Conservation (phyloP, 2,888 invertebrate species). For the Idaea straminata region DNA sequence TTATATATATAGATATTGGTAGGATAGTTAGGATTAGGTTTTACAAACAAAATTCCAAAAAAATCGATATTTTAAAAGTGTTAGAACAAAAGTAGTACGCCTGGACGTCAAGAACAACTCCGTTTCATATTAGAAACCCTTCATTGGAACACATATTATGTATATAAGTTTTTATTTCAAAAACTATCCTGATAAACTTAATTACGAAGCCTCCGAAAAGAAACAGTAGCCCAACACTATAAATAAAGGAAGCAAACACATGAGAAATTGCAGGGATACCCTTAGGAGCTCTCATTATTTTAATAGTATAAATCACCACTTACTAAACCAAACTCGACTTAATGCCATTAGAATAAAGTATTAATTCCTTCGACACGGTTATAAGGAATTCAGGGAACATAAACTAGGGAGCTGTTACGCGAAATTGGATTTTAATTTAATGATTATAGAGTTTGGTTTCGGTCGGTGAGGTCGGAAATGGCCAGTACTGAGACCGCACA, state of each 20-base stretch:
- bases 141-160: background rate
- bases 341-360: constrained; percentile 27
- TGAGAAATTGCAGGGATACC: constrained; percentile 72
- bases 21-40: too few relatives aligned
- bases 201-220: constrained; percentile 38
- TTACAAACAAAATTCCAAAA: too few relatives aligned
- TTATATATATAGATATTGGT: too few relatives aligned
- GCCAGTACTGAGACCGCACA: constrained; percentile 66
- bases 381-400: constrained; percentile 23
- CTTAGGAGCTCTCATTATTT: constrained; percentile 73
- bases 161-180: background rate
- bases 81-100: too few relatives aligned
- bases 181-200: constrained; percentile 40
- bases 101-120: too few relatives aligned
- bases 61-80: too few relatives aligned
- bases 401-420: constrained; percentile 12
- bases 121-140: too few relatives aligned
- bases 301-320: constrained; percentile 61
- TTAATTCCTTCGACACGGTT: constrained; percentile 25
- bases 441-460: constrained; percentile 16
- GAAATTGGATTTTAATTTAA: constrained; percentile 21
- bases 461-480: constrained; percentile 30
- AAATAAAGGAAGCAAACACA: constrained; percentile 71
- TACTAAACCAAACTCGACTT: constrained; percentile 32
- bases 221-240: constrained; percentile 69